phyloP scores from a whole-genome alignment of 2,888 invertebrate species.

The Automeris io region DNA sequence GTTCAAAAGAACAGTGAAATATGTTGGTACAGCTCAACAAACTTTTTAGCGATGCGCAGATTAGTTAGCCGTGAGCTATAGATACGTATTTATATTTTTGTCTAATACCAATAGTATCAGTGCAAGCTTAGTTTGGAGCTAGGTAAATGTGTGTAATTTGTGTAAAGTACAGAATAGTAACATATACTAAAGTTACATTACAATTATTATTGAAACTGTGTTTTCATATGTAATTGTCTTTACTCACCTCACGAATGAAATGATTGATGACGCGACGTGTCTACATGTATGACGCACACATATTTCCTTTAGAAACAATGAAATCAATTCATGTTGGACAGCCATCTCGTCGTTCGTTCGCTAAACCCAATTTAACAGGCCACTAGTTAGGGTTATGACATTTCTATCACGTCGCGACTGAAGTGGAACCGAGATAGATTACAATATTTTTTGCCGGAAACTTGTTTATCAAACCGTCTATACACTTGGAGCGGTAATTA shows the following conservation, averaged over 20 bases:
- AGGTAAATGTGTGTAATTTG: too few relatives aligned
- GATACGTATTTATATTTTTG: too few relatives aligned
- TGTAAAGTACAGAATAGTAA: too few relatives aligned
- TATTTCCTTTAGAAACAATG: background rate
- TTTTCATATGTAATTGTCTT: too few relatives aligned
- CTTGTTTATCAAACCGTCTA: slow-evolving; percentile 22
- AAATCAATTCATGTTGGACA: slow-evolving; percentile 3
- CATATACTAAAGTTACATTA: too few relatives aligned
- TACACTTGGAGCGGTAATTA: slow-evolving; percentile 30
- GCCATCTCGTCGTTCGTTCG: slow-evolving; percentile 1
- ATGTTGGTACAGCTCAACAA: too few relatives aligned
- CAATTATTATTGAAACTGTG: too few relatives aligned
- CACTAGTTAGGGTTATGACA: slow-evolving; percentile 42
- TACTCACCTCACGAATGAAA: background rate
- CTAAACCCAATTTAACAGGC: slow-evolving; percentile 51
- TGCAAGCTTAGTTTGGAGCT: too few relatives aligned
- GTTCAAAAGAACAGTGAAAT: too few relatives aligned
- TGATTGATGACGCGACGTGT: background rate
- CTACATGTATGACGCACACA: background rate
- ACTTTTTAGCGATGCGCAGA: too few relatives aligned
- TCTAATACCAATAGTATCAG: too few relatives aligned
- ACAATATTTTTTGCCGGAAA: slow-evolving; percentile 50
- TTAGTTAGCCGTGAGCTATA: too few relatives aligned
- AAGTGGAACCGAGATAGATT: slow-evolving; percentile 40
- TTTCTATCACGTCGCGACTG: slow-evolving; percentile 28